phyloP scores from a whole-genome alignment of 2,113 vertebrate genomes.

The Upupa epops region DNA sequence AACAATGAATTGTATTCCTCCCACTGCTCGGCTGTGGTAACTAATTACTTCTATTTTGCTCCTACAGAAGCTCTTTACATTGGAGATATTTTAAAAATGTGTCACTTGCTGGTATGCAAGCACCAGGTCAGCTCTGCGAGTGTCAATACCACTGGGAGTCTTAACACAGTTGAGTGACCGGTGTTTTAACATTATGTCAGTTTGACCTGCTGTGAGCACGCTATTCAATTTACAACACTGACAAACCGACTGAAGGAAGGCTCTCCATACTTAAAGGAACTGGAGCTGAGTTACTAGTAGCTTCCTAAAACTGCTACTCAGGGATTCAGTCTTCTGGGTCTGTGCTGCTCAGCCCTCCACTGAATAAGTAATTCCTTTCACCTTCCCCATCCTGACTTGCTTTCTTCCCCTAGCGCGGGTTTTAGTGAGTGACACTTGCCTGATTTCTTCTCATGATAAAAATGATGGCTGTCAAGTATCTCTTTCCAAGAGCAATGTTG shows the following conservation, averaged over 20 bases:
- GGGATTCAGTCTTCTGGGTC: not conserved
- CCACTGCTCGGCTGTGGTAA: conserved; percentile 12
- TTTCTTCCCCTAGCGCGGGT: not conserved
- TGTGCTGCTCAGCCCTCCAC: not conserved
- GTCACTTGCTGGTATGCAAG: conserved; percentile 23
- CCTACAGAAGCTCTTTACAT: not conserved
- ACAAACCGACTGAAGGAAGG: not conserved
- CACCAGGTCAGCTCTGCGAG: conserved; percentile 37
- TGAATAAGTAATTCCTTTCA: not conserved
- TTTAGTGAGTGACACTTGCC: not conserved
- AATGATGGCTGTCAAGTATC: conserved; percentile 2
- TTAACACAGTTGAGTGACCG: not conserved
- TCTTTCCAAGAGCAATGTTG: not conserved
- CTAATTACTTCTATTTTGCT: not conserved
- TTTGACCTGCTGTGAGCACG: conserved; percentile 44
- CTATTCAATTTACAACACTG: conserved; percentile 30
- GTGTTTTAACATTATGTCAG: conserved; percentile 41
- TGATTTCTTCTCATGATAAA: not conserved
- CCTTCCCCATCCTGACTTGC: not conserved
- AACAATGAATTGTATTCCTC: conserved; percentile 46
- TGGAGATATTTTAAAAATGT: conserved; percentile 17
- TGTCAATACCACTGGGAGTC: conserved; percentile 19
- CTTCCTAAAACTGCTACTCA: not conserved
- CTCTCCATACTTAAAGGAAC: not conserved
- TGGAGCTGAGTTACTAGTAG: not conserved